Evolutionary conservation across 2,113 vertebrate species (phyloP), one percentile per base, ranked within the genome.

Genomic region (Dicrurus megarhynchus): DNA sequence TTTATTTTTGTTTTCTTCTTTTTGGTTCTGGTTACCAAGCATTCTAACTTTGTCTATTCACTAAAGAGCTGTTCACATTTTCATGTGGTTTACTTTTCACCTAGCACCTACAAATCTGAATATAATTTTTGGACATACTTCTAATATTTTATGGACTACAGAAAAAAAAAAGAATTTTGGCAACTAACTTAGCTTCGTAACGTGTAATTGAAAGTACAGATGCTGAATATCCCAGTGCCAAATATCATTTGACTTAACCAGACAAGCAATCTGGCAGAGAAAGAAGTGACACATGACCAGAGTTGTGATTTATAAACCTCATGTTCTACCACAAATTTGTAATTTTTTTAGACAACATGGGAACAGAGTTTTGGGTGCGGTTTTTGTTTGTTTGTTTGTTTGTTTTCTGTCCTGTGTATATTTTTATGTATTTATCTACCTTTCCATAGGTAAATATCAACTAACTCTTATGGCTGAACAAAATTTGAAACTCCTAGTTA

Each of bases 271-370:
- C 47, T 90, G 75, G 32, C 65, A 79, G 39, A 76, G 11, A 84
- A 76, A 17, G 24, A 96, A 91, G 55, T 32, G 17, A 85, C 32
- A 49, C 28, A 21, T 74, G 28, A 61, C 46, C 13, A 53, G 44
- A 90, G n/a, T 6, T 74, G 32, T 41, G 44, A 78, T 78, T 85
- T 75, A 63, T 67, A 87, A 90, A 81, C 22, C 11, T 44, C 32
- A 35, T 35, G 20, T 53, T 78, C 19, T 61, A 11, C 19, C 39
- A 49, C 0, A 0, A 52, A 5, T 39, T 15, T 28, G 4, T 23
- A 39, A 64, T 27, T 44, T 67, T 73, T 74, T 70, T 10, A 52
- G 24, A 78, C 15, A 42, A 20, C 26, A 52, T 42, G 3, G 28
- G 3, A 81, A 5, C 7, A 30, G 4, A 44, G 33, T 39, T 63